phyloP scores from a whole-genome alignment of 2,888 invertebrate genomes.

The Heterodera filipjevi region DNA sequence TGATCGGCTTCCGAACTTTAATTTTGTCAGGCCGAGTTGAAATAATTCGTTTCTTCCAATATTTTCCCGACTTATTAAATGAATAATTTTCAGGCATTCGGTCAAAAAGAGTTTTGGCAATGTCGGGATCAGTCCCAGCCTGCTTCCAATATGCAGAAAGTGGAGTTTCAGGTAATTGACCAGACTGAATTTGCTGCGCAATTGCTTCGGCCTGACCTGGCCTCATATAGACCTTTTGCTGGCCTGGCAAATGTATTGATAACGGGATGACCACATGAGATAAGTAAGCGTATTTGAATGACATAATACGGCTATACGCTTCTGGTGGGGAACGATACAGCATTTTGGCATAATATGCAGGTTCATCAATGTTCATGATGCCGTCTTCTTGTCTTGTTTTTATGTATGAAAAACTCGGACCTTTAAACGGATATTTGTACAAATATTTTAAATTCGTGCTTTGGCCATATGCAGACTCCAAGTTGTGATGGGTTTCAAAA shows the following conservation, averaged over 20 bases:
- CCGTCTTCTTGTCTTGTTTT: too few species aligned
- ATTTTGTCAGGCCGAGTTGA: neutral
- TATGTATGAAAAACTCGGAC: slow-evolving; percentile 10
- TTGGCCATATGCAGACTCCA: too few species aligned
- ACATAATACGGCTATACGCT: neutral
- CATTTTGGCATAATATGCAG: slow-evolving; percentile 18
- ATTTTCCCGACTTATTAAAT: neutral
- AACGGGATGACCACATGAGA: too few species aligned
- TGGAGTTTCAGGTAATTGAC: slow-evolving; percentile 5
- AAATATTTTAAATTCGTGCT: slow-evolving; percentile 8
- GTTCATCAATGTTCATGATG: slow-evolving; percentile 6
- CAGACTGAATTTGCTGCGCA: neutral
- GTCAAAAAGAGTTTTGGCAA: too few species aligned
- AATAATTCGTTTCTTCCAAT: slow-evolving; percentile 9
- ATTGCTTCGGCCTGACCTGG: neutral
- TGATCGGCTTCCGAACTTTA: neutral
- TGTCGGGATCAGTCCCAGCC: too few species aligned
- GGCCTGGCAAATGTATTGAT: too few species aligned
- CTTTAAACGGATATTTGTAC: slow-evolving; percentile 20
- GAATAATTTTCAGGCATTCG: slow-evolving; percentile 1
- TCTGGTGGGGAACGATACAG: slow-evolving; percentile 6
- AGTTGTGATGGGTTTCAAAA: too few species aligned
- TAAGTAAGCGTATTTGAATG: too few species aligned
- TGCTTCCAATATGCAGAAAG: slow-evolving; percentile 9
- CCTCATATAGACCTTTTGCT: neutral